phyloP scores from a whole-genome alignment of 2,113 vertebrate species.

The Rhineura floridana region DNA sequence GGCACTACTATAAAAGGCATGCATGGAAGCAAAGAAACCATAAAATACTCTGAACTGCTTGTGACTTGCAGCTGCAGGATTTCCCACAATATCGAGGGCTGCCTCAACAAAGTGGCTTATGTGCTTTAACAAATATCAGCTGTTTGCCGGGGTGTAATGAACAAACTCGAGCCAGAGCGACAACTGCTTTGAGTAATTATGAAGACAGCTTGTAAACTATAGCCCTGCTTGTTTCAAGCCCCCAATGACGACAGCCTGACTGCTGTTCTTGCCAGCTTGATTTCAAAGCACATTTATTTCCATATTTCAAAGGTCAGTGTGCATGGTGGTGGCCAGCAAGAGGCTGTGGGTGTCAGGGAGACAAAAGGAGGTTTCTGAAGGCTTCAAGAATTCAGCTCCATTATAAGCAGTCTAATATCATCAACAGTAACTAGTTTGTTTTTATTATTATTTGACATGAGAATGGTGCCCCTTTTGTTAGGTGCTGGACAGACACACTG shows the following conservation, averaged over 20 bases:
- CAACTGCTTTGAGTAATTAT: conserved; percentile 78
- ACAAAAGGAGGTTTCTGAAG: conserved; percentile 28
- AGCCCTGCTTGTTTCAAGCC: conserved; percentile 73
- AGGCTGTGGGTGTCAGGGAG: conserved; percentile 59
- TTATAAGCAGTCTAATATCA: conserved; percentile 33
- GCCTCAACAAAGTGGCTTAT: conserved; percentile 78
- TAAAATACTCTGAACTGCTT: conserved; percentile 70
- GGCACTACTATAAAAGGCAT: conserved; percentile 61
- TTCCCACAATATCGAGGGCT: conserved; percentile 63
- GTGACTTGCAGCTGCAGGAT: conserved; percentile 74
- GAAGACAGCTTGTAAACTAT: conserved; percentile 80
- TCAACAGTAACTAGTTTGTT: conserved; percentile 2
- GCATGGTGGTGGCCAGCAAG: conserved; percentile 69
- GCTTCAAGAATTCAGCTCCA: conserved; percentile 23
- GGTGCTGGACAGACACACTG: background rate
- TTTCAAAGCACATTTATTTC: conserved; percentile 81
- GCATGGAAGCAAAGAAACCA: conserved; percentile 72
- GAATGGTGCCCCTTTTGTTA: background rate
- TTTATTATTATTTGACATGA: conserved; percentile 25
- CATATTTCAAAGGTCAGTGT: conserved; percentile 82
- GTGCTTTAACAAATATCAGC: conserved; percentile 74
- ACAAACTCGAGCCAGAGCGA: conserved; percentile 75
- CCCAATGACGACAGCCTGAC: conserved; percentile 74
- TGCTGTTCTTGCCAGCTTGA: conserved; percentile 76
- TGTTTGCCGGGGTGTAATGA: conserved; percentile 77